phyloP scores from a whole-genome alignment of 2,797 vertebrate species.

The Propithecus perrieri region DNA sequence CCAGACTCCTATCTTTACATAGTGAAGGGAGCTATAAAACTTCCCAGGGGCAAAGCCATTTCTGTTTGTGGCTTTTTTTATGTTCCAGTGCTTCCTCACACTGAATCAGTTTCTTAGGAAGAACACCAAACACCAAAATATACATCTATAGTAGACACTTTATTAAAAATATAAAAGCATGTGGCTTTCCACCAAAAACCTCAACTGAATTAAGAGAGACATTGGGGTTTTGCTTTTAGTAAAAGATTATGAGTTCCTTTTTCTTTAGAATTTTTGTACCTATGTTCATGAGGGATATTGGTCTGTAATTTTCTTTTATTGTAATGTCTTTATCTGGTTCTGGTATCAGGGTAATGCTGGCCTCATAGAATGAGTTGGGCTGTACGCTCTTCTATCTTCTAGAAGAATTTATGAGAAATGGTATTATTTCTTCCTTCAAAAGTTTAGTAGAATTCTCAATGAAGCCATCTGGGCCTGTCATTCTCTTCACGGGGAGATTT shows the following conservation, averaged over 20 bases:
- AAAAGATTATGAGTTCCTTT: slow-evolving; percentile 10
- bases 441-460: slow-evolving; percentile 34
- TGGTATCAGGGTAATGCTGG: neutral
- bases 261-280: slow-evolving; percentile 16
- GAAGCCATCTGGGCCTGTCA: neutral
- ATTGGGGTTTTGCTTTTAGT: slow-evolving; percentile 38
- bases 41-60: neutral
- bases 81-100: slow-evolving; percentile 23
- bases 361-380: neutral
- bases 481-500: neutral
- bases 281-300: neutral
- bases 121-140: neutral
- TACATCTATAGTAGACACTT: neutral
- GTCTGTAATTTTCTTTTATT: neutral
- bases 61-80: slow-evolving; percentile 37
- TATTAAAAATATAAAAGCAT: slow-evolving; percentile 54
- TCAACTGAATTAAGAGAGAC: slow-evolving; percentile 27
- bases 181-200: slow-evolving; percentile 56
- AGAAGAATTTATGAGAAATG: neutral
- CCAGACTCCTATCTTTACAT: neutral
- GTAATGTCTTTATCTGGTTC: neutral
- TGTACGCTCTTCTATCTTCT: neutral
- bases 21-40: neutral
- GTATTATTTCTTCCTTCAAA: neutral
- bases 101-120: slow-evolving; percentile 20